Evolutionary conservation across 2,888 invertebrate genomes (phyloP).

Genomic region (Bombylius major): DNA sequence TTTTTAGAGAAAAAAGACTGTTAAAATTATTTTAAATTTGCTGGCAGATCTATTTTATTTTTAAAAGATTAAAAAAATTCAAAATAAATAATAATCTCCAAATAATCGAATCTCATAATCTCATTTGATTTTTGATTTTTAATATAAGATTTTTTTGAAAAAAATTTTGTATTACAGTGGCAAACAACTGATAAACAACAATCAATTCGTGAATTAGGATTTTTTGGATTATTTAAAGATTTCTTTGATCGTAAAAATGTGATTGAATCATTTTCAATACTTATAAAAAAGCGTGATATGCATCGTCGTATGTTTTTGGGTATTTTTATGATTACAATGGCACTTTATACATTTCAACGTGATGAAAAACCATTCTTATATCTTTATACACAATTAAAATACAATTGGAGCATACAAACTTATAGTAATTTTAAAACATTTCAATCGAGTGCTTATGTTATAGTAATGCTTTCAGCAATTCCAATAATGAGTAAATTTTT

Average conservation of each 20-base stretch:
- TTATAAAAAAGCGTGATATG: slow-evolving; percentile 45
- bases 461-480: slow-evolving; percentile 55
- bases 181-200: slow-evolving; percentile 52
- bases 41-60: too few species aligned
- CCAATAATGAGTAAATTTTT: slow-evolving; percentile 58
- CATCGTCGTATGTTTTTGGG: slow-evolving; percentile 50
- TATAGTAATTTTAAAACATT: slow-evolving; percentile 65
- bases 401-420: slow-evolving; percentile 54
- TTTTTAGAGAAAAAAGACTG: too few species aligned
- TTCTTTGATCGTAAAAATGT: slow-evolving; percentile 62
- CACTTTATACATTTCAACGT: slow-evolving; percentile 68
- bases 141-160: too few species aligned
- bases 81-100: too few species aligned
- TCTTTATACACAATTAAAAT: slow-evolving; percentile 58
- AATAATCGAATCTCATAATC: too few species aligned
- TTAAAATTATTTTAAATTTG: too few species aligned
- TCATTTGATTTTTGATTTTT: too few species aligned
- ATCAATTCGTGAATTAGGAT: slow-evolving; percentile 45
- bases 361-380: slow-evolving; percentile 68
- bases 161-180: slow-evolving; percentile 39
- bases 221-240: slow-evolving; percentile 47
- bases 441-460: slow-evolving; percentile 56
- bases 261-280: slow-evolving; percentile 45
- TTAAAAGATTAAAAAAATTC: too few species aligned
- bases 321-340: slow-evolving; percentile 61